phyloP scores from a whole-genome alignment of 2,113 vertebrate species.

The Scomber japonicus region DNA sequence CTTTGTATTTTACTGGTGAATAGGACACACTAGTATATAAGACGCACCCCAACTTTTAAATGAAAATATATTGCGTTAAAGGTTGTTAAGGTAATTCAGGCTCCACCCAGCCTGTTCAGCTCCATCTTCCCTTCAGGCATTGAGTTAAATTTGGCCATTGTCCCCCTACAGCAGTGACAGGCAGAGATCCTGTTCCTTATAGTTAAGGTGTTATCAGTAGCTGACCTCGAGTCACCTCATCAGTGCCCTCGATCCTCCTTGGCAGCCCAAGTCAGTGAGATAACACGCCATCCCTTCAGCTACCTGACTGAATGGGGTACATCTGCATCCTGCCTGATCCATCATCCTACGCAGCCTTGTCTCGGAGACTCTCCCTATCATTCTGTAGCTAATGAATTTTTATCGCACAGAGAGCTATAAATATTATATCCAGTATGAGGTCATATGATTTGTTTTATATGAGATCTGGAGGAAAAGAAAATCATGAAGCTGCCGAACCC shows the following conservation, averaged over 20 bases:
- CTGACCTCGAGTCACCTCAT: conserved; percentile 33
- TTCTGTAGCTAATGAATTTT: conserved; percentile 41
- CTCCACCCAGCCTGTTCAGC: not conserved
- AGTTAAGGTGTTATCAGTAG: conserved; percentile 12
- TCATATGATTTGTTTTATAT: conserved; percentile 52
- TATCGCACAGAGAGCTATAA: conserved; percentile 39
- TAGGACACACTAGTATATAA: too few relatives aligned
- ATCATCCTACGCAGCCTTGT: conserved; percentile 47
- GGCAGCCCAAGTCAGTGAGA: not conserved
- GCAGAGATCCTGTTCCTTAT: not conserved
- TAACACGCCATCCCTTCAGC: conserved; percentile 1
- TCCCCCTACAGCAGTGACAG: not conserved
- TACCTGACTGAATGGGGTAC: conserved; percentile 11
- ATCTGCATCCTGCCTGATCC: conserved; percentile 52
- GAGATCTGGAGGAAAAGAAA: conserved; percentile 27
- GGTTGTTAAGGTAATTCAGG: not conserved
- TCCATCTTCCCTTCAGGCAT: not conserved
- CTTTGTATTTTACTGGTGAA: too few relatives aligned
- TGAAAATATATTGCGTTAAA: too few relatives aligned
- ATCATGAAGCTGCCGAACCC: conserved; percentile 17
- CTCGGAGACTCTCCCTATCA: conserved; percentile 14
- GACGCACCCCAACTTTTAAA: too few relatives aligned
- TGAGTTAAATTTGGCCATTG: not conserved
- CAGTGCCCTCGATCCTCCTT: conserved; percentile 10
- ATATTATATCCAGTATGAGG: conserved; percentile 50